phyloP scores from a whole-genome alignment of 53 echinoderm and acorn worm genomes.

The Hippasteria phrygiana region DNA sequence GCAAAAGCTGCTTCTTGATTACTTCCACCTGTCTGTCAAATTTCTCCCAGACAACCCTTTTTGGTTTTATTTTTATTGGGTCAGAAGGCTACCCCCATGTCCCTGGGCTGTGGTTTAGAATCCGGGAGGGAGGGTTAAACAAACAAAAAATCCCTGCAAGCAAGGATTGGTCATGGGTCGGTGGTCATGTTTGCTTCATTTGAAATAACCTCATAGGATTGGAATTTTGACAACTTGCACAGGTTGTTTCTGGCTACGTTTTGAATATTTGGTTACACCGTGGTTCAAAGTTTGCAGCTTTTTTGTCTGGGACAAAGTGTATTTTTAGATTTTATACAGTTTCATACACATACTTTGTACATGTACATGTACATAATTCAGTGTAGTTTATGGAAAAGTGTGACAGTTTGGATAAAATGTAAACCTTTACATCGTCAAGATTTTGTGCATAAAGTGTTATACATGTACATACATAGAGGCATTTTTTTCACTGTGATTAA shows the following conservation, averaged over 20 bases:
- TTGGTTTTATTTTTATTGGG: background rate
- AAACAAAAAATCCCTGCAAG: background rate
- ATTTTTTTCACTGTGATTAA: too few species aligned
- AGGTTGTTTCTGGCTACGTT: background rate
- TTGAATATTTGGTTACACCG: background rate
- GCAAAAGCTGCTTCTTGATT: background rate
- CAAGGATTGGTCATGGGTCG: background rate
- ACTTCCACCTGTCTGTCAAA: background rate
- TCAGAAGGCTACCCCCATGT: background rate
- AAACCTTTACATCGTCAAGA: too few species aligned
- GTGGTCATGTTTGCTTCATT: background rate
- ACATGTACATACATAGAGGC: too few species aligned
- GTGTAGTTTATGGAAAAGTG: too few species aligned
- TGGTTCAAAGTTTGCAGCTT: background rate
- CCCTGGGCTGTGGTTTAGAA: background rate
- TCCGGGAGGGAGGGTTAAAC: background rate
- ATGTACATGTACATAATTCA: too few species aligned
- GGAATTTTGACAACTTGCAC: background rate
- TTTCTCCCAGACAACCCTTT: conserved; percentile 7
- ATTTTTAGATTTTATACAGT: too few species aligned
- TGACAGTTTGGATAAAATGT: too few species aligned
- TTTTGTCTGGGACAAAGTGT: background rate
- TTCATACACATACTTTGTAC: too few species aligned
- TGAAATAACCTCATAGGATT: conserved; percentile 1
- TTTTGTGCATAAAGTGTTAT: too few species aligned